These are phyloP conservation scores for Poecilia picta DNA, from an alignment of 2,797 vertebrate species.

Conservation along the genomic window DNA sequence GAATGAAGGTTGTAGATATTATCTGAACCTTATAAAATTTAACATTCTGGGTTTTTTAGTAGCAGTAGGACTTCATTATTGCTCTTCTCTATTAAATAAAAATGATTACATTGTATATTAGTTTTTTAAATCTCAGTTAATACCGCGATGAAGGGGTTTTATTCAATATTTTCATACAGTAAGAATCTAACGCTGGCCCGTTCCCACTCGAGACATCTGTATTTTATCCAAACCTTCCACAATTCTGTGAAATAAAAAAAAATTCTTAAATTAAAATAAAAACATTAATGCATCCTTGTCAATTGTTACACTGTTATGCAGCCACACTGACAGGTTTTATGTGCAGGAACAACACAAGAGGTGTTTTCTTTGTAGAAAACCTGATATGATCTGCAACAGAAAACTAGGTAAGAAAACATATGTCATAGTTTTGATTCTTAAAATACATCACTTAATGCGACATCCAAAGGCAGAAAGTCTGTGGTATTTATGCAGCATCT, in stretches of 20 bases:
- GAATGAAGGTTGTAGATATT: neutral
- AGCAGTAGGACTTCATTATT: neutral
- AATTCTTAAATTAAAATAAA: neutral
- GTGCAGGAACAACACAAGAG: neutral
- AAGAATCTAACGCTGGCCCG: neutral
- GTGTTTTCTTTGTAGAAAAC: constrained; percentile 2
- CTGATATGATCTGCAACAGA: constrained; percentile 36
- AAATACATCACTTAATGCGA: neutral
- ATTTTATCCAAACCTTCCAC: neutral
- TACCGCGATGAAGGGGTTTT: neutral
- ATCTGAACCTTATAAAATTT: neutral
- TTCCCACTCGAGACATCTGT: neutral
- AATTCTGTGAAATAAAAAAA: neutral
- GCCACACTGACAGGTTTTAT: neutral
- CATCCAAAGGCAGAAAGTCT: neutral
- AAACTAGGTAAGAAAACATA: neutral
- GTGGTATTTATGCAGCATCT: neutral
- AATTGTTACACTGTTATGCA: neutral
- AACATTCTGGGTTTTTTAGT: neutral
- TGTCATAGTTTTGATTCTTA: neutral
- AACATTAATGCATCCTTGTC: neutral
- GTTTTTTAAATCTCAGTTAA: neutral
- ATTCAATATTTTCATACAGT: neutral
- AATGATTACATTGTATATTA: neutral
- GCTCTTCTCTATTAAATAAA: neutral